Evolutionary conservation across 2,888 invertebrate genomes (phyloP).

Genomic region (Clunio marinus): DNA sequence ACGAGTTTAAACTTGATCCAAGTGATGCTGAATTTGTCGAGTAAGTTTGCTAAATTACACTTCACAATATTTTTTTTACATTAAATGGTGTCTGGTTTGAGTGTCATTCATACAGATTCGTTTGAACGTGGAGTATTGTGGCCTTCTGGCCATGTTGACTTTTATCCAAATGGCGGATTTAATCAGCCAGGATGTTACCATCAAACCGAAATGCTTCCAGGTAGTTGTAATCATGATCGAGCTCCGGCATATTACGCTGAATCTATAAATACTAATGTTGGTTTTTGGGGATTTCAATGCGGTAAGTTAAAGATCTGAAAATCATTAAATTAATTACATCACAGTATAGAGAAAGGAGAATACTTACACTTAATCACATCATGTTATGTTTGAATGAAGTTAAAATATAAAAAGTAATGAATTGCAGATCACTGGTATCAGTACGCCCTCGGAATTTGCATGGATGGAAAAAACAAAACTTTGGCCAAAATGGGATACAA

Average conservation of each 20-base stretch:
- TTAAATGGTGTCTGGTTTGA: too few species aligned
- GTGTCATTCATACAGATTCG: slow-evolving; percentile 60
- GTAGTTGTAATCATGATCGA: slow-evolving; percentile 59
- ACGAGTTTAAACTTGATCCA: slow-evolving; percentile 53
- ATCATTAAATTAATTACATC: too few species aligned
- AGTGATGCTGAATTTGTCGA: slow-evolving; percentile 61
- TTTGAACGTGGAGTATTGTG: slow-evolving; percentile 57
- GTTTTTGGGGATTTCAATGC: slow-evolving; percentile 58
- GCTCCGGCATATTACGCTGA: slow-evolving; percentile 59
- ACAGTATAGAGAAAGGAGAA: too few species aligned
- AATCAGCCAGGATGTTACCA: slow-evolving; percentile 26
- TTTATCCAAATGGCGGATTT: slow-evolving; percentile 55
- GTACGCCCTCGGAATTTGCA: slow-evolving; percentile 55
- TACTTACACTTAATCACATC: too few species aligned
- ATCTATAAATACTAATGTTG: slow-evolving; percentile 53
- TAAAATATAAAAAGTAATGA: too few species aligned
- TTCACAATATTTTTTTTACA: too few species aligned
- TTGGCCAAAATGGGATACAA: slow-evolving; percentile 54
- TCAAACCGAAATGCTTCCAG: slow-evolving; percentile 44
- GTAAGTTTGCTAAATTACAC: slow-evolving; percentile 6
- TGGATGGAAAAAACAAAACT: slow-evolving; percentile 40
- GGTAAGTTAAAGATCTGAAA: too few species aligned
- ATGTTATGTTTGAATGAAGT: too few species aligned
- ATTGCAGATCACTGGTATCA: slow-evolving; percentile 52
- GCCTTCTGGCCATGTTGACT: slow-evolving; percentile 55